These are phyloP conservation scores for Myzus persicae DNA, from an alignment of 1,140 invertebrate species.

Conservation along the genomic window DNA sequence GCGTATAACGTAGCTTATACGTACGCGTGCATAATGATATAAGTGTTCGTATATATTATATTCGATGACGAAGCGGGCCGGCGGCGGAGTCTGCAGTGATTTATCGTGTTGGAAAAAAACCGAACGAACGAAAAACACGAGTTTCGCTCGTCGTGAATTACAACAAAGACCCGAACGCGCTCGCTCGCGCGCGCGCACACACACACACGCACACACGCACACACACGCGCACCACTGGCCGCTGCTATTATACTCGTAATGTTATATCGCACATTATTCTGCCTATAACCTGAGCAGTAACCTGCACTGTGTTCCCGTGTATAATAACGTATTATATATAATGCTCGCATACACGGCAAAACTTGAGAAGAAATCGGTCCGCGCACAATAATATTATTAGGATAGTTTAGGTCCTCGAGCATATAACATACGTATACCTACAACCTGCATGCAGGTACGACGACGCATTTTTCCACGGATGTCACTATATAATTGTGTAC, in stretches of 20 bases:
- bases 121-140: neutral
- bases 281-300: neutral
- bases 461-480: neutral
- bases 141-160: neutral
- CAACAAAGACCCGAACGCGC: neutral
- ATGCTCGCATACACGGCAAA: neutral
- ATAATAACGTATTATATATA: too few species aligned
- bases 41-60: neutral
- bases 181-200: too few species aligned
- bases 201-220: too few species aligned
- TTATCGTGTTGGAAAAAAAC: neutral
- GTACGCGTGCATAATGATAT: neutral
- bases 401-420: neutral
- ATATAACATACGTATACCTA: neutral
- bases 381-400: neutral
- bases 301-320: neutral
- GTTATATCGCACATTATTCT: neutral
- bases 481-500: neutral
- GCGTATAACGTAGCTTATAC: neutral
- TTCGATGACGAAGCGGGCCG: neutral
- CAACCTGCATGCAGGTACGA: neutral
- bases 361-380: neutral
- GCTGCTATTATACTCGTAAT: neutral
- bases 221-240: neutral
- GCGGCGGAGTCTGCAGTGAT: neutral